phyloP scores from a whole-genome alignment of 2,888 invertebrate genomes.

The Lasioglossum vierecki region DNA sequence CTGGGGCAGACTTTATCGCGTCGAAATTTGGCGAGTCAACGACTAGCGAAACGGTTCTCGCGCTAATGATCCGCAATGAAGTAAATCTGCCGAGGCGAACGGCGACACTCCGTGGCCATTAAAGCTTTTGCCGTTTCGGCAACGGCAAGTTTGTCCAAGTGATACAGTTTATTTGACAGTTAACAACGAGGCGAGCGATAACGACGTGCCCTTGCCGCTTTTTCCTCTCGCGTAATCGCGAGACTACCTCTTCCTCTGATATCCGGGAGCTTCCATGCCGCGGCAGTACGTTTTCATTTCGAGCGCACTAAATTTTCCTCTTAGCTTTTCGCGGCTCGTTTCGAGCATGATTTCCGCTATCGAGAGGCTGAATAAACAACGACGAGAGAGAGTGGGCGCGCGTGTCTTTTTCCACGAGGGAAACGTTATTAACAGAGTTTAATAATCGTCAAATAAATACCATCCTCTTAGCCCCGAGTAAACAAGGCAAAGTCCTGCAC shows the following conservation, averaged over 20 bases:
- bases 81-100: constrained; percentile 7
- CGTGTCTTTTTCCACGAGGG: not conserved
- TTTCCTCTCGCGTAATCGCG: not conserved
- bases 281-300: not conserved
- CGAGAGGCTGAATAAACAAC: not conserved
- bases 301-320: not conserved
- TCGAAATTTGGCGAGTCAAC: constrained; percentile 31
- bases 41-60: constrained; percentile 26
- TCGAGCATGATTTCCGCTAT: not conserved
- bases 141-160: constrained; percentile 10
- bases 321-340: not conserved
- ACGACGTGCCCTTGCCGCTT: constrained; percentile 19
- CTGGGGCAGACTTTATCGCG: constrained; percentile 20
- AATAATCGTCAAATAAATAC: not conserved
- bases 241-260: not conserved
- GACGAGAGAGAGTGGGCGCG: not conserved
- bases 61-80: constrained; percentile 48
- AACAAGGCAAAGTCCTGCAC: not conserved
- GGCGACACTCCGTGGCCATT: constrained; percentile 15
- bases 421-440: not conserved
- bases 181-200: constrained; percentile 32
- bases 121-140: constrained; percentile 25
- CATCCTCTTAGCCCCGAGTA: not conserved
- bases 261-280: not conserved
- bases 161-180: constrained; percentile 20